Percentiles rank a stretch among this genome's conserved stretches.
These are phyloP conservation scores for Parthenolecanium corni DNA, from an alignment of 2,888 invertebrate species.

Conservation along the genomic window DNA sequence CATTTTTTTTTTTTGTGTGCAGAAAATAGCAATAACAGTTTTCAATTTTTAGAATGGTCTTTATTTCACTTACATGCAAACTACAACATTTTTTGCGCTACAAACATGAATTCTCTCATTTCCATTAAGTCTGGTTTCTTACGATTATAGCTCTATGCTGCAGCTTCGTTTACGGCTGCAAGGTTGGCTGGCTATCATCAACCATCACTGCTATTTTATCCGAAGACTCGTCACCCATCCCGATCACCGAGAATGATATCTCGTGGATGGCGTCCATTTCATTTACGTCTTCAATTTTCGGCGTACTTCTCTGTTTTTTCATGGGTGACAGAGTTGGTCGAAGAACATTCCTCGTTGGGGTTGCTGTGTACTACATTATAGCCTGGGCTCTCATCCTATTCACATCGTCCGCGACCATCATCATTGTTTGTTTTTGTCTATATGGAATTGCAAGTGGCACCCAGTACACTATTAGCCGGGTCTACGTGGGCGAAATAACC, in stretches of 20 bases:
- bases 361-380: background rate
- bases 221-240: background rate
- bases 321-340: background rate
- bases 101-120: too few species aligned
- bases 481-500: background rate
- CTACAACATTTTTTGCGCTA: too few species aligned
- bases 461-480: background rate
- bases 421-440: background rate
- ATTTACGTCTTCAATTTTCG: background rate
- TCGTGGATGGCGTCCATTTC: slow-evolving; percentile 1
- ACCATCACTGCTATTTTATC: background rate
- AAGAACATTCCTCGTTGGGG: background rate
- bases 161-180: background rate
- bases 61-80: too few species aligned
- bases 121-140: too few species aligned
- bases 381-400: background rate
- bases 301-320: background rate
- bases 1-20: too few species aligned
- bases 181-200: background rate
- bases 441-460: background rate
- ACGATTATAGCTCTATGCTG: background rate
- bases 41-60: too few species aligned
- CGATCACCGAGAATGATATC: background rate
- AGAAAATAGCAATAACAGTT: too few species aligned
- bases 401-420: background rate